Evolutionary conservation across 2,888 invertebrate species (phyloP), one percentile per base, ranked within the genome.

Genomic region (Caenorhabditis sp.): DNA sequence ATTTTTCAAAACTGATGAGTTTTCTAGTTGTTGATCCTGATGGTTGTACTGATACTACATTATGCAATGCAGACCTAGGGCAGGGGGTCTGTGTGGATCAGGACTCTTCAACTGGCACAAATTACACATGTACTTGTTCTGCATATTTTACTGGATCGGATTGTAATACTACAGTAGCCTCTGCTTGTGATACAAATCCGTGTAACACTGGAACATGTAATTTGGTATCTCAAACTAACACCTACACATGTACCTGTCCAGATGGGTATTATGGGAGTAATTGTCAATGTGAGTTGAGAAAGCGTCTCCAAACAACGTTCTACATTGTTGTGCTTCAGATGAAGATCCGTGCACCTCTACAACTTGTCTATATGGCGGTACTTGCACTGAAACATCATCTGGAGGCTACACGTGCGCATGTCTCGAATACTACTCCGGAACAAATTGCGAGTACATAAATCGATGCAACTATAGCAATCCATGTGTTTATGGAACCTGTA

Each of bases 401-500:
- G 70, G 70, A 50, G 64, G 62, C 1, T 71, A 65, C 56, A 38
- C 14, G n/a, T 79, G 79, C 57, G 38, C 62, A 0, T 79, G 79
- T 58, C 23, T 79, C 12, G 26, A 57, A 49, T 60, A 38, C 10
- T 78, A 78, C 27, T 52, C 21, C 36, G 76, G 70, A 12, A 31
- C 31, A 0, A 59, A 56, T n/a, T 78, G 78, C 59, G 52, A 69
- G 31, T 53, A 70, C 73, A 31, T 72, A 36, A 62, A 78, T 43
- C 38, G 67, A 0, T 78, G 78, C 53, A 53, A 71, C 2, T 78
- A 78, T 26, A 59, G 59, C 1, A 63, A 76, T 36, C 76, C 76
- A 14, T 78, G 78, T 62, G 67, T 74, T 8, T 20, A 78, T 54
- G 78, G 78, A 20, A 56, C 57, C 8, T 78, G 78, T 36, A 12